Percentiles rank a stretch among this genome's conserved stretches.
phyloP scores from a whole-genome alignment of 2,797 vertebrate species.

The Periparus ater region DNA sequence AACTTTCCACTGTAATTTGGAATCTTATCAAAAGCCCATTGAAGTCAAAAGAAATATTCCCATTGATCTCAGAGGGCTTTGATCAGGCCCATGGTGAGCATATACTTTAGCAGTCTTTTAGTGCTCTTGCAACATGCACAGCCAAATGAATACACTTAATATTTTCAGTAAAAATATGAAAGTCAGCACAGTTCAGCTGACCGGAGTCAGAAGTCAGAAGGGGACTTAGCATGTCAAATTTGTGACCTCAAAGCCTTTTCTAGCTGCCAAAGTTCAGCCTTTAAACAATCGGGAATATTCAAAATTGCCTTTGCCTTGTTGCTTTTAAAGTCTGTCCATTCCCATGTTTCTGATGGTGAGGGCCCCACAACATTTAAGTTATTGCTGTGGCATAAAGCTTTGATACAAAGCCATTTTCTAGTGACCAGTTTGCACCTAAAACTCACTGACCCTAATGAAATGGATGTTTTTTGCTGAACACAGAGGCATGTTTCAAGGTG shows the following conservation, averaged over 20 bases:
- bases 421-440: not conserved
- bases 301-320: not conserved
- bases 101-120: constrained; percentile 54
- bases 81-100: constrained; percentile 39
- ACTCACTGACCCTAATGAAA: accelerated
- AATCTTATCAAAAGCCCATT: constrained; percentile 44
- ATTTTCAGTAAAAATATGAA: constrained; percentile 15
- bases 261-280: not conserved
- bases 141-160: constrained; percentile 28
- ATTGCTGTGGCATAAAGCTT: not conserved
- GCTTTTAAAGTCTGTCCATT: not conserved
- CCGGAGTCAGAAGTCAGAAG: not conserved
- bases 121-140: constrained; percentile 28
- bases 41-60: constrained; percentile 62
- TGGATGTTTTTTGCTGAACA: not conserved
- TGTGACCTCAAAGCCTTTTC: not conserved
- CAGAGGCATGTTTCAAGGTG: not conserved
- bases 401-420: not conserved
- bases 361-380: not conserved
- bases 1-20: constrained; percentile 38
- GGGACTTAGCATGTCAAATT: not conserved
- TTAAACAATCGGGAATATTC: not conserved
- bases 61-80: constrained; percentile 61
- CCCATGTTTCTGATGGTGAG: not conserved
- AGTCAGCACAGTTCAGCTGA: not conserved